Percentiles rank a stretch among this genome's conserved stretches.
Conservation (phyloP, 1,140 invertebrate genomes). For the Alviniconcha marisindica region DNA sequence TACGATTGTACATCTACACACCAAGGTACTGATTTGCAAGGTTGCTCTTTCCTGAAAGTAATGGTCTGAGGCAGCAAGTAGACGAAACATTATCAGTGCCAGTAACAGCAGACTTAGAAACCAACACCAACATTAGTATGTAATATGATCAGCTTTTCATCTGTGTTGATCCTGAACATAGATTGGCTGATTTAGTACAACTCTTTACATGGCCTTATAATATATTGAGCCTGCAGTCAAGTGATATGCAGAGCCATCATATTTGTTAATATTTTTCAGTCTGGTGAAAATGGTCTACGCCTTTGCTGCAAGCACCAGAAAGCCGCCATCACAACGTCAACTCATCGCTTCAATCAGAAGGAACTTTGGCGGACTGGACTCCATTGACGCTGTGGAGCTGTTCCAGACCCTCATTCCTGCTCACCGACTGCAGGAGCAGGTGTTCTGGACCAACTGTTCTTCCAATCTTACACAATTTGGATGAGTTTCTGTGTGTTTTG, state of each 20-base stretch:
- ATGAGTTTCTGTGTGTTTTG: not conserved
- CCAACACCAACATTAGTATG: no score
- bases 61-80: no score
- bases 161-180: not conserved
- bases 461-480: not conserved
- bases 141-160: no score
- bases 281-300: constrained; percentile 69
- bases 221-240: not conserved
- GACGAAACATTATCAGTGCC: no score
- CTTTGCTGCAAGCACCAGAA: constrained; percentile 50
- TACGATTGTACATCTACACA: no score
- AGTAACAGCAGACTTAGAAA: no score
- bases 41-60: no score
- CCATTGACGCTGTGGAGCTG: no score
- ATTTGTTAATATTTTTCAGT: constrained; percentile 45
- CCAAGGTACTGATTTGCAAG: no score
- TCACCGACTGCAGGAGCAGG: constrained; percentile 40
- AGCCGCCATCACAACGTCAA: constrained; percentile 54
- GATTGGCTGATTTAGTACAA: not conserved
- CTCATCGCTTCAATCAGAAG: constrained; percentile 62
- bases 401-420: constrained; percentile 53
- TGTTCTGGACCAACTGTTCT: not conserved
- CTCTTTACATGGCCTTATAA: not conserved
- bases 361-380: constrained; percentile 69
- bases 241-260: not conserved